Conservation (phyloP, 1,140 invertebrate species). For the Euschistus heros region DNA sequence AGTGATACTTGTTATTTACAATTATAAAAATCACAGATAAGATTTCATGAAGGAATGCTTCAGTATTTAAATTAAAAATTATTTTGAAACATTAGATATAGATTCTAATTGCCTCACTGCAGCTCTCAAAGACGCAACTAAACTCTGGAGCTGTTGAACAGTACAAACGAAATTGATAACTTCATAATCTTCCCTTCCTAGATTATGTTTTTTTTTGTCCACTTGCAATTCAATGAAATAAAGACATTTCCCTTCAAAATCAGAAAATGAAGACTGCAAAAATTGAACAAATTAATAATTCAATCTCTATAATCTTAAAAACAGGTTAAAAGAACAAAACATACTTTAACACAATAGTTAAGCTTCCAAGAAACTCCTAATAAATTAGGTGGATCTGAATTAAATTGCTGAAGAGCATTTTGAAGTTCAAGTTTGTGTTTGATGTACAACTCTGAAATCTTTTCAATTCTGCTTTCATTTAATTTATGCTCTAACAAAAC, state of each 20-base stretch:
- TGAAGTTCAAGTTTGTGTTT: constrained; percentile 3
- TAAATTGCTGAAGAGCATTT: constrained; percentile 3
- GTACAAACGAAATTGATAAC: constrained; percentile 18
- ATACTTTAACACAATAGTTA: constrained; percentile 18
- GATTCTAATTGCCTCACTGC: constrained; percentile 20
- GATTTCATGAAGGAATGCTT: too few relatives aligned
- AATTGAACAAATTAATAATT: not conserved
- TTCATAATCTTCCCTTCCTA: not conserved
- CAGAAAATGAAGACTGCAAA: constrained; percentile 24
- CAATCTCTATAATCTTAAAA: not conserved
- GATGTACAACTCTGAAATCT: constrained; percentile 1
- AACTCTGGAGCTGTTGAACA: constrained; percentile 21
- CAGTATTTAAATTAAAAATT: not conserved
- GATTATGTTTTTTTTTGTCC: not conserved
- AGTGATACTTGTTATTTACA: too few relatives aligned
- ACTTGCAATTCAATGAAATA: constrained; percentile 20
- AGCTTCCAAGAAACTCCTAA: constrained; percentile 19
- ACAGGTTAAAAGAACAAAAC: not conserved
- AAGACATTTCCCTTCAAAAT: constrained; percentile 19
- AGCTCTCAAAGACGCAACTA: constrained; percentile 20
- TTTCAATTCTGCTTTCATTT: constrained; percentile 9
- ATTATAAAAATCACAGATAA: too few relatives aligned
- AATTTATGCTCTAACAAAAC: constrained; percentile 5
- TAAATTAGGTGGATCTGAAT: constrained; percentile 7
- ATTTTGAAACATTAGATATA: constrained; percentile 13